Conservation (phyloP, 2,888 invertebrate genomes). For the Nyleta sp. region DNA sequence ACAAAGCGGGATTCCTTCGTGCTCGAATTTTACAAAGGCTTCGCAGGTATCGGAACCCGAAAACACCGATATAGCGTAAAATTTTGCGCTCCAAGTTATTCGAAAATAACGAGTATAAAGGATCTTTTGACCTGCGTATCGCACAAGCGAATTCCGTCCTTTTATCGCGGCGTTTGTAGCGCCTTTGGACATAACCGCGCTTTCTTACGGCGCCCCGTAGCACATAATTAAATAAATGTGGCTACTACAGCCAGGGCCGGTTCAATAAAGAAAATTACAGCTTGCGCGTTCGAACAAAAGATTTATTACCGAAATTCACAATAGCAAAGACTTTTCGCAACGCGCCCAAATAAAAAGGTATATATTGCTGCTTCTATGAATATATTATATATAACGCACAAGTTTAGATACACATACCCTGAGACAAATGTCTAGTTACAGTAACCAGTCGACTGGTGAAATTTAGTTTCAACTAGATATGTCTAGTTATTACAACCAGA, state of each 20-base stretch:
- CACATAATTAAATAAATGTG: slow-evolving; percentile 62
- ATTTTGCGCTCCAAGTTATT: slow-evolving; percentile 41
- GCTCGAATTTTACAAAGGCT: slow-evolving; percentile 12
- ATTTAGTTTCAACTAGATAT: no score
- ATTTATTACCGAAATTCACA: slow-evolving; percentile 43
- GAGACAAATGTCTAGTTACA: no score
- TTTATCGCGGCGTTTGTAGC: slow-evolving; percentile 46
- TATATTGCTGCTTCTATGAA: no score
- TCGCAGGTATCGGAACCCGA: slow-evolving; percentile 10
- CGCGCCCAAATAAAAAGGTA: no score
- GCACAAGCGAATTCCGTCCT: slow-evolving; percentile 55
- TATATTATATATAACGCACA: no score
- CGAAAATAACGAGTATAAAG: slow-evolving; percentile 59
- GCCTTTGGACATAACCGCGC: slow-evolving; percentile 49
- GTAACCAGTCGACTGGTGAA: no score
- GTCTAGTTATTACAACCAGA: no score
- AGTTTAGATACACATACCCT: no score
- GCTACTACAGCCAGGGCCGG: slow-evolving; percentile 38
- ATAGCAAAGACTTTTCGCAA: slow-evolving; percentile 14
- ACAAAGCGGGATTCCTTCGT: not conserved
- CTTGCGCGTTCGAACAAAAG: slow-evolving; percentile 36
- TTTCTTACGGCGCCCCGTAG: slow-evolving; percentile 39
- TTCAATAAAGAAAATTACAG: slow-evolving; percentile 54
- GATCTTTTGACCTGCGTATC: slow-evolving; percentile 48
- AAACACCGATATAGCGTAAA: slow-evolving; percentile 31